Base-by-base conservation (phyloP, 2,888 invertebrate genomes). In the Molorchus minor region DNA sequence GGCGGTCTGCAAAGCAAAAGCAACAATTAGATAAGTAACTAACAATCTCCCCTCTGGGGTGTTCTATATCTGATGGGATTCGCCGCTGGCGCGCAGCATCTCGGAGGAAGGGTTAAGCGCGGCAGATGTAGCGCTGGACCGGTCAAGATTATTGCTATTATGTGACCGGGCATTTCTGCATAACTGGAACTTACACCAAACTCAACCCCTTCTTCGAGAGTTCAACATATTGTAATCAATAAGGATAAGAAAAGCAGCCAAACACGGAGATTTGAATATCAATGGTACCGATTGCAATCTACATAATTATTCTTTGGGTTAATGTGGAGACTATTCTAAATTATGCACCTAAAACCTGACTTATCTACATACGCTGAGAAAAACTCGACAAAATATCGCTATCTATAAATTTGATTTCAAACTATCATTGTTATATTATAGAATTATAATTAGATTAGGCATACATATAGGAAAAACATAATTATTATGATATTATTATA, bases 1-100 rank as follows among this genome's bases (percentile, higher is more conserved):
- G 67, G 68, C 69, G 67, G 69, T 74, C 75, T 76, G 75, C 68
- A 75, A 71, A 70, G 69, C 68, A 72, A 75, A 70, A 70, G 70
- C 71, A 61, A 71, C 65, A 64, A 68, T 73, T 71, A 69, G 65
- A 43, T 61, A 55, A n/a, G n/a, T n/a, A n/a, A 53, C 55, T 49
- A 43, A 54, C 41, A 47, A 43, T 56, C 46, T 53, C 47, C 58
- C 58, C 47, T 53, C 47, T 36, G 1, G 21, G 36, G 13, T 43
- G 13, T 44, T n/a, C 54, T 35, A 20, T 20, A 21, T 17, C 7
- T 36, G 45, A 30, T 13, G 38, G 38, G 15, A 35, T 10, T 41
- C 41, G 40, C 43, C 8, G 41, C 43, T 41, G n/a, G 33, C 16
- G 51, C 51, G 52, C 52, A 53, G 41, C 52, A 53, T 53, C 51